Base-by-base conservation (phyloP, 2,113 vertebrate genomes). In the Ivindomyrus marchei region DNA sequence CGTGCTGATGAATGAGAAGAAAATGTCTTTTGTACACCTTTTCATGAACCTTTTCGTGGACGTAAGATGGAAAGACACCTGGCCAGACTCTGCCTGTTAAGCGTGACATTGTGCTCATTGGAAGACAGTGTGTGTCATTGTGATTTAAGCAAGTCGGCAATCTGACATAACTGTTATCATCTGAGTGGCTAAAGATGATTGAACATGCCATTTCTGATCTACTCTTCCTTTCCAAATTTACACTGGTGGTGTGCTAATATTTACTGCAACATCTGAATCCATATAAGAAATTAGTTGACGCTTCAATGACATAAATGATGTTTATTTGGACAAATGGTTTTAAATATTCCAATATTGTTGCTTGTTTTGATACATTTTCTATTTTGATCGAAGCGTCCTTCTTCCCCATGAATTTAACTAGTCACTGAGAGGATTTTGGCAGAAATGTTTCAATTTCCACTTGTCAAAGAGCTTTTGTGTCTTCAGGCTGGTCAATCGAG, bases 1-100 rank as follows among this genome's bases (percentile, higher is more conserved):
- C 24, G 47, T 52, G 86, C 70, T 91, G 86, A 88, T 46, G 46
- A 89, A 90, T n/a, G 46, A 88, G 45, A 46, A 86, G 85, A 91
- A 88, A 91, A 85, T 85, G 53, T 47, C 77, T 74, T 27, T n/a
- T 90, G 70, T 91, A 52, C 88, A n/a, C 70, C 21, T 62, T 89
- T 89, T 91, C 50, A 85, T 83, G 70, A 87, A 88, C 70, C 31
- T 31, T 31, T 31, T 31, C 31, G 47, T 39, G 8, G 56, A 80
- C 17, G 66, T 53, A 15, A 87, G 27, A 88, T 88, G 66, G 27
- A 50, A 89, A 84, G 58, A 88, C 88, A 85, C 46, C 39, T 87
- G 89, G 52, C n/a, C 42, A 36, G n/a, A 46, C 39, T 50, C n/a
- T 47, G 89, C 80, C 52, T 85, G 27, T 86, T 86, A 24, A 62